phyloP scores from a whole-genome alignment of 2,888 invertebrate genomes.

The Patella caerulea region DNA sequence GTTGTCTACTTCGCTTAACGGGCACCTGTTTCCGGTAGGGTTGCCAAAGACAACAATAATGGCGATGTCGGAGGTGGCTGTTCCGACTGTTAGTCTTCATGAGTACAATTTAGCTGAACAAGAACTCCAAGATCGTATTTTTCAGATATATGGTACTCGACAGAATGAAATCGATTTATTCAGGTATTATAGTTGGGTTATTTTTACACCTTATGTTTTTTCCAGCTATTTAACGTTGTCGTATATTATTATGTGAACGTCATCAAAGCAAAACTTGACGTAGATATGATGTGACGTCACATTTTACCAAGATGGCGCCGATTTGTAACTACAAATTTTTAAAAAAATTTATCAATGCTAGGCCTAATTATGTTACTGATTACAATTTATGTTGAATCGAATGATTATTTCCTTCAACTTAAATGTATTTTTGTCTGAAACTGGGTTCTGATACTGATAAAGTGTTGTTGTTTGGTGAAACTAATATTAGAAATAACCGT shows the following conservation, averaged over 20 bases:
- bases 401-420: too few relatives aligned
- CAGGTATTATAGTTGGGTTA: slow-evolving; percentile 39
- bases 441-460: too few relatives aligned
- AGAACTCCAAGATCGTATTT: slow-evolving; percentile 55
- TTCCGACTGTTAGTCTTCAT: slow-evolving; percentile 24
- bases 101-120: slow-evolving; percentile 51
- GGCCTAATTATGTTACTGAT: too few relatives aligned
- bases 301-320: neutral
- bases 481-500: too few relatives aligned
- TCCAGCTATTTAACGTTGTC: neutral
- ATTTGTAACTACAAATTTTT: too few relatives aligned
- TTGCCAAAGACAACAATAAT: slow-evolving; percentile 46
- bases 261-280: slow-evolving; percentile 2
- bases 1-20: neutral
- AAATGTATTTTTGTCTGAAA: too few relatives aligned
- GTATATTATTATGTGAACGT: neutral
- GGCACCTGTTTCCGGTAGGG: neutral
- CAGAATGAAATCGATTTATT: slow-evolving; percentile 52
- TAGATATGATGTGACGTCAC: slow-evolving; percentile 7
- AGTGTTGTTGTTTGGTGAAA: too few relatives aligned
- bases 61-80: slow-evolving; percentile 46
- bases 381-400: too few relatives aligned
- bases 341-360: too few relatives aligned
- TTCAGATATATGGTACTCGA: slow-evolving; percentile 49
- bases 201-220: neutral